Percentiles rank a stretch among this genome's conserved stretches.
These are phyloP conservation scores for Mormyrops boulengeri DNA, from an alignment of 2,797 vertebrate genomes.

Conservation along the genomic window DNA sequence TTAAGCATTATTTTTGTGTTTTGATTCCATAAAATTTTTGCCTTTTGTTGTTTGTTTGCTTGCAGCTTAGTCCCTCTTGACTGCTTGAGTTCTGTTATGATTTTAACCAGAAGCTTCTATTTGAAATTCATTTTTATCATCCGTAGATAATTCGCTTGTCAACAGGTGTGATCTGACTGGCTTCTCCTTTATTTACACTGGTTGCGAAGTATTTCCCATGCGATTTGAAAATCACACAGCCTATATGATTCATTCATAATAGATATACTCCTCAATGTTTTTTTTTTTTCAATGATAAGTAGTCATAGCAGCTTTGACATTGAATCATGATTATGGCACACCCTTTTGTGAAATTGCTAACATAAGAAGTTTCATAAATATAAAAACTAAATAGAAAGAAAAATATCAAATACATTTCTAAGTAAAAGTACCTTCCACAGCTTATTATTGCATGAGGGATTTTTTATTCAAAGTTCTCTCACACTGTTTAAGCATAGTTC, in stretches of 20 bases:
- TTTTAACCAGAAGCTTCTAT: conserved; percentile 10
- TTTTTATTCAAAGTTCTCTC: not conserved
- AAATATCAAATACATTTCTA: not conserved
- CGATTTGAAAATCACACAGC: not conserved
- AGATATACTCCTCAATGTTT: not conserved
- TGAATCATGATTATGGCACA: not conserved
- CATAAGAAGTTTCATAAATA: conserved; percentile 10
- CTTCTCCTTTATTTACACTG: conserved; percentile 11
- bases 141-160: not conserved
- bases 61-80: not conserved
- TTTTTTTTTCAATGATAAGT: not conserved
- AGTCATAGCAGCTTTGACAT: not conserved
- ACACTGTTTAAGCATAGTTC: not conserved
- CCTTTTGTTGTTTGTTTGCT: conserved; percentile 10
- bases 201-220: conserved; percentile 4
- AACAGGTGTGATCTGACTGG: conserved; percentile 7
- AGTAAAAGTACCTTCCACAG: not conserved
- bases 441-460: not conserved
- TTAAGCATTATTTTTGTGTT: not conserved
- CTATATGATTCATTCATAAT: conserved; percentile 4
- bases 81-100: not conserved
- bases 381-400: not conserved
- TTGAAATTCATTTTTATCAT: conserved; percentile 11
- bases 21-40: not conserved
- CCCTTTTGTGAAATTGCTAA: not conserved